phyloP scores from a whole-genome alignment of 2,113 vertebrate species.

The Apteryx owenii region DNA sequence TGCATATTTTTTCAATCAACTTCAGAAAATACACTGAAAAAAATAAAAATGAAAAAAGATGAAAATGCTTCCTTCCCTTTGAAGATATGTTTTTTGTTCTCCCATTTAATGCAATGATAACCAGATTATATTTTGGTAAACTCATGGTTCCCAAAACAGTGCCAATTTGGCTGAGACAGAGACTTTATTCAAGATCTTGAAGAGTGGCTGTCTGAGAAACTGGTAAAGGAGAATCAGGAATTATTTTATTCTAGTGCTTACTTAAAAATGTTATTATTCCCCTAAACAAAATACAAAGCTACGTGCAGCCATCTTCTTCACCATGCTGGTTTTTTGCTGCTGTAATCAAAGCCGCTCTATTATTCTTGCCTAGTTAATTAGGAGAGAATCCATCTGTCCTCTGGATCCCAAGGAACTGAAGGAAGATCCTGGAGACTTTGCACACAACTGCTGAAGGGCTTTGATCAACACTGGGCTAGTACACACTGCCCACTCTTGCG shows the following conservation, averaged over 20 bases:
- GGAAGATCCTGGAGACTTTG: background rate
- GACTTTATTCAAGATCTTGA: background rate
- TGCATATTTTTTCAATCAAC: background rate
- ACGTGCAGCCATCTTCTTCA: background rate
- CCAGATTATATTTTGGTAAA: background rate
- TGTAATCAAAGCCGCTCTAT: background rate
- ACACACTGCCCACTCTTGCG: background rate
- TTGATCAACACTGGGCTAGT: background rate
- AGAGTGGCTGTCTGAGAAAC: background rate
- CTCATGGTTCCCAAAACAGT: background rate
- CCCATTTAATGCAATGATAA: background rate
- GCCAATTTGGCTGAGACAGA: background rate
- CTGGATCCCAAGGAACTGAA: background rate
- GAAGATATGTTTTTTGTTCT: background rate
- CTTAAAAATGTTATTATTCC: background rate
- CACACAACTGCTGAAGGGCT: background rate
- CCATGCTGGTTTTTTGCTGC: background rate
- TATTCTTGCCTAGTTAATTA: background rate
- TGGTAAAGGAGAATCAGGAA: background rate
- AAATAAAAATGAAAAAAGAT: background rate
- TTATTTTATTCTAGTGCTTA: background rate
- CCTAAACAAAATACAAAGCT: background rate
- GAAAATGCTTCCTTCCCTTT: background rate
- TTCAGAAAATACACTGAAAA: background rate
- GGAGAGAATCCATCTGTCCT: background rate